A percentile compares a stretch with the other conserved stretches of the same genome.
These are phyloP conservation scores for Litoditis marina DNA, from an alignment of 2,888 invertebrate species.

Conservation along the genomic window DNA sequence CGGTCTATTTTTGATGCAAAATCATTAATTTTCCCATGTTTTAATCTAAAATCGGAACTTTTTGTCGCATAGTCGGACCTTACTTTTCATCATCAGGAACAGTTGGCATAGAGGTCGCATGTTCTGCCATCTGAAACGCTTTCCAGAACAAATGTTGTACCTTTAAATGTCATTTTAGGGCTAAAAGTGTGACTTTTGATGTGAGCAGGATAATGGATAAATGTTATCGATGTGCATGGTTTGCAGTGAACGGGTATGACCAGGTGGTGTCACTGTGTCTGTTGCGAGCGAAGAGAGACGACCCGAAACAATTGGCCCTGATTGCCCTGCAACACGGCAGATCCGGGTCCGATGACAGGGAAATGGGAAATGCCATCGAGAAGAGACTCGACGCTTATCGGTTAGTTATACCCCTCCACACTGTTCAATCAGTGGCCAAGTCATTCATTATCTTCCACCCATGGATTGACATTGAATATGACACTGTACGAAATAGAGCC, in stretches of 20 bases:
- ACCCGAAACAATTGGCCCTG: conserved; percentile 81
- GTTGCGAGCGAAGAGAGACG: conserved; percentile 80
- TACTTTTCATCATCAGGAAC: too few relatives aligned
- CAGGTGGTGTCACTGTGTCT: conserved; percentile 85
- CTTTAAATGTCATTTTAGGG: background rate
- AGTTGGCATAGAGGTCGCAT: too few relatives aligned
- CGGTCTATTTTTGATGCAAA: too few relatives aligned
- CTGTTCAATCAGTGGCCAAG: too few relatives aligned
- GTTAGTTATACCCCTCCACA: background rate
- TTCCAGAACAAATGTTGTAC: conserved; percentile 8
- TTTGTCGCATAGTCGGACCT: too few relatives aligned
- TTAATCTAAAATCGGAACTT: too few relatives aligned
- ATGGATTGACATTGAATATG: too few relatives aligned
- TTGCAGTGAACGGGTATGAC: conserved; percentile 72
- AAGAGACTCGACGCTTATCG: conserved; percentile 12
- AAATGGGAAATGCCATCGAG: conserved; percentile 23
- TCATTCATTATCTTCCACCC: too few relatives aligned
- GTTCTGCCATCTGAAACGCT: too few relatives aligned
- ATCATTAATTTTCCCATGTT: too few relatives aligned
- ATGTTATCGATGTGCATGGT: conserved; percentile 66
- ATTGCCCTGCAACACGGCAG: conserved; percentile 72
- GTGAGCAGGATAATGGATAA: conserved; percentile 68
- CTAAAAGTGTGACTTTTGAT: background rate
- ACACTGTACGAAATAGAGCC: too few relatives aligned
- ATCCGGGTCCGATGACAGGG: conserved; percentile 20